A percentile compares a stretch with the other conserved stretches of the same genome.
These are phyloP conservation scores for Drosophila neocordata DNA, from an alignment of 1,140 invertebrate species.

Conservation along the genomic window DNA sequence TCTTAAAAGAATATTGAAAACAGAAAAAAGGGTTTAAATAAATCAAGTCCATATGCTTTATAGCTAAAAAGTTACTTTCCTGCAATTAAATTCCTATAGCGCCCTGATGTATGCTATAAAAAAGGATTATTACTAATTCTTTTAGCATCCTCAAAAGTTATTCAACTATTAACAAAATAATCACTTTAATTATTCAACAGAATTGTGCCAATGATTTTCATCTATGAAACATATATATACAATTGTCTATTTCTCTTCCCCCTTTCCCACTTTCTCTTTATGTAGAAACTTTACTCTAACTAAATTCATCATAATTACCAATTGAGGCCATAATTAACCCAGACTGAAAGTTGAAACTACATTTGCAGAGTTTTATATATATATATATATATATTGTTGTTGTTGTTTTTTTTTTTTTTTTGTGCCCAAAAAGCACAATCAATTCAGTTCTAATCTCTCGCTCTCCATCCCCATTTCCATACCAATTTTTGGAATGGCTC, in stretches of 20 bases:
- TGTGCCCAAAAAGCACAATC: conserved; percentile 27
- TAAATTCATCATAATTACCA: conserved; percentile 10
- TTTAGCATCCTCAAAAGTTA: not conserved
- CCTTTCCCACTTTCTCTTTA: not conserved
- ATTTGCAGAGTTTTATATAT: conserved; percentile 9
- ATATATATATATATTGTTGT: too few relatives aligned
- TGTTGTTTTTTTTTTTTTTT: too few relatives aligned
- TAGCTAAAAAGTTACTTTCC: too few relatives aligned
- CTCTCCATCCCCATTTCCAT: not conserved
- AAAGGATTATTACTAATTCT: not conserved
- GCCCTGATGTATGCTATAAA: too few relatives aligned
- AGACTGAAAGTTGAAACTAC: conserved; percentile 5
- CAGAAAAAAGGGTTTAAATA: too few relatives aligned
- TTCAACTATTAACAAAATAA: not conserved
- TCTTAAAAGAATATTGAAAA: too few relatives aligned
- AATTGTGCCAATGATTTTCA: not conserved
- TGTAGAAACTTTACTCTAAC: not conserved
- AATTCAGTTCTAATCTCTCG: conserved; percentile 7
- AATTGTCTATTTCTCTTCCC: not conserved
- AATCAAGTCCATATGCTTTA: too few relatives aligned
- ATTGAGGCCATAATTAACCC: conserved; percentile 6
- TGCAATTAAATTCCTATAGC: too few relatives aligned
- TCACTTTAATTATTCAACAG: not conserved
- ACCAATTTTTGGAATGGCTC: not conserved
- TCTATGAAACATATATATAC: not conserved